These are phyloP conservation scores for Rattus norvegicus DNA, from an alignment of 2,113 vertebrate species.

Conservation along the genomic window GRCr8 NC_086039.1:62072001-62072500, in stretches of 20 bases:
- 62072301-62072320: slow-evolving; percentile 1
- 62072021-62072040: not conserved
- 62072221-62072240: slow-evolving; percentile 49
- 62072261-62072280: slow-evolving; percentile 51
- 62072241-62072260: not conserved
- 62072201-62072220: slow-evolving; percentile 64
- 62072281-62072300: slow-evolving; percentile 51
- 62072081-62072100: not conserved
- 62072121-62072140: not conserved
- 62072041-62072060: not conserved
- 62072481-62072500: slow-evolving; percentile 84
- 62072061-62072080: not conserved
- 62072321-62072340: slow-evolving; percentile 17
- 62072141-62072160: slow-evolving; percentile 50
- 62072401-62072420: slow-evolving; percentile 53
- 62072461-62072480: slow-evolving; percentile 61
- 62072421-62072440: slow-evolving; percentile 59
- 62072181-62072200: not conserved
- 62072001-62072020: not conserved
- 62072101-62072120: not conserved
- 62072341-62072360: slow-evolving; percentile 42
- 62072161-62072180: slow-evolving; percentile 6
- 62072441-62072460: slow-evolving; percentile 71
- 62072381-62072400: slow-evolving; percentile 66
- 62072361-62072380: slow-evolving; percentile 68